Conservation (phyloP, 1,140 invertebrate genomes). For the Heliconius hewitsoni region DNA sequence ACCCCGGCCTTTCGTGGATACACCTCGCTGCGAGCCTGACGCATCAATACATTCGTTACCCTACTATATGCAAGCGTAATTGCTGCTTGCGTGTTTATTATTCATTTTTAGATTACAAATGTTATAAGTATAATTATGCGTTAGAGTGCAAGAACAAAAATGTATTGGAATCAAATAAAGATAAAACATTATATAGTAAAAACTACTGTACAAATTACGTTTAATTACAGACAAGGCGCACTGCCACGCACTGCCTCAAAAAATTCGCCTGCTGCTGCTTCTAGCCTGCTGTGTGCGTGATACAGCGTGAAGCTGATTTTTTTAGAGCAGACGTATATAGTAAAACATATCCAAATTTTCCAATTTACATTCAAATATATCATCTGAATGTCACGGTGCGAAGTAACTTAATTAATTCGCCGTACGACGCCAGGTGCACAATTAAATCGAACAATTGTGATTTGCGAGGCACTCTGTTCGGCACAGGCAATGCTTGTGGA, state of each 20-base stretch:
- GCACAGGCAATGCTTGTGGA: slow-evolving; percentile 15
- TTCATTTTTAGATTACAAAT: not conserved
- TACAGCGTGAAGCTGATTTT: too few species aligned
- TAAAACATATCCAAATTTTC: not conserved
- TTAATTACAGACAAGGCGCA: not conserved
- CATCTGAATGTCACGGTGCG: not conserved
- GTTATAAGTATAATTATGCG: not conserved
- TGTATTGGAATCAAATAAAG: not conserved
- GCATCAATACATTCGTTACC: slow-evolving; percentile 70
- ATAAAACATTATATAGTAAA: not conserved
- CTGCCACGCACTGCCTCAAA: too few species aligned
- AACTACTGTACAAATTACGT: not conserved
- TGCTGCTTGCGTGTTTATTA: slow-evolving; percentile 34
- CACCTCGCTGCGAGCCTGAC: slow-evolving; percentile 61
- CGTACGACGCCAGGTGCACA: slow-evolving; percentile 34
- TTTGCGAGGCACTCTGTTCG: slow-evolving; percentile 34
- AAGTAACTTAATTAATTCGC: slow-evolving; percentile 31
- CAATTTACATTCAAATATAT: not conserved
- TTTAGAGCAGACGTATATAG: not conserved
- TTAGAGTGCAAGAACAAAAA: not conserved
- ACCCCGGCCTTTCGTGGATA: slow-evolving; percentile 67
- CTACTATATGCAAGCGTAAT: slow-evolving; percentile 54
- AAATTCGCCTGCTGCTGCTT: too few species aligned
- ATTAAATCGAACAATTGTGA: slow-evolving; percentile 38
- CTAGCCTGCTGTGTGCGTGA: too few species aligned